phyloP scores from a whole-genome alignment of 35 echinoderm and acorn worm species.

The Heliocidaris tuberculata region DNA sequence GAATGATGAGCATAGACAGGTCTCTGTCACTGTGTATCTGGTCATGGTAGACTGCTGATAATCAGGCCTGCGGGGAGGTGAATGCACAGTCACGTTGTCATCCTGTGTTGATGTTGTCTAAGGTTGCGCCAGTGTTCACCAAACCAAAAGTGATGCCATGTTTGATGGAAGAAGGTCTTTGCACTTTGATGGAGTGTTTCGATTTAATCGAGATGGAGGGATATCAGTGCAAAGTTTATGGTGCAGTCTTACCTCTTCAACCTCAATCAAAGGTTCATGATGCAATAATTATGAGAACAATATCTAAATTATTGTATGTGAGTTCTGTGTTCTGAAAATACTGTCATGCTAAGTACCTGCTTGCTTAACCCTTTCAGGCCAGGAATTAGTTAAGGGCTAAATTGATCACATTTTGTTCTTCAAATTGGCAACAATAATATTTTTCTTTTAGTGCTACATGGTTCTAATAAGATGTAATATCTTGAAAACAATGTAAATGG shows the following conservation, averaged over 20 bases:
- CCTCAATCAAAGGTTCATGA: background rate
- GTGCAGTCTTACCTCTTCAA: background rate
- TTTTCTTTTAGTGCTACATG: too few relatives aligned
- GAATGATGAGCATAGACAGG: background rate
- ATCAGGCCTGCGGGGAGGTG: background rate
- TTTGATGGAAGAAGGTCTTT: background rate
- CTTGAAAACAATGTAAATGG: too few relatives aligned
- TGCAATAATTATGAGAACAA: too few relatives aligned
- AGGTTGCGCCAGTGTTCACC: background rate
- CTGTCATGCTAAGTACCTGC: background rate
- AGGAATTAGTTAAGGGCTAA: too few relatives aligned
- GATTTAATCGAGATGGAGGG: background rate
- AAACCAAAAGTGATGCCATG: background rate
- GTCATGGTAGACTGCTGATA: background rate
- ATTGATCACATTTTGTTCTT: too few relatives aligned
- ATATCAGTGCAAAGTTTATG: background rate
- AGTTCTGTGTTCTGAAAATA: background rate
- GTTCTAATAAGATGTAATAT: too few relatives aligned
- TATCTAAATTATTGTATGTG: background rate
- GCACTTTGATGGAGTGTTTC: background rate
- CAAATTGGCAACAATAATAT: too few relatives aligned
- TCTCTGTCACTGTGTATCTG: constrained; percentile 1
- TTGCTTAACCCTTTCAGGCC: too few relatives aligned
- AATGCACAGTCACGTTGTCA: background rate
- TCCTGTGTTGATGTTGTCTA: background rate